Conservation (phyloP, 2,888 invertebrate species). For the Epicampocera succincta region DNA sequence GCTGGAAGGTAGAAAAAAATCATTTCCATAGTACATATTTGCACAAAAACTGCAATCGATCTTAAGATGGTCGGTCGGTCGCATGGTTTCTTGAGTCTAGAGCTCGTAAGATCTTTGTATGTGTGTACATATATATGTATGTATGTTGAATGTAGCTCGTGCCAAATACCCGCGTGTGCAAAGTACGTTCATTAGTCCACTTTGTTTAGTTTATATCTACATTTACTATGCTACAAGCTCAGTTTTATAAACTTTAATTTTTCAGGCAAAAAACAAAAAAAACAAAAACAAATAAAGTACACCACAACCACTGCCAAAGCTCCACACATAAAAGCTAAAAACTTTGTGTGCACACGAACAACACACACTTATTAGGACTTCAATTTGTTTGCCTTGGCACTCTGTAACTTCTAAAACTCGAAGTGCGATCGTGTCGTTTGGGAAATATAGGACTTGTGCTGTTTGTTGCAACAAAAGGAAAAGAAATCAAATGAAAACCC, state of each 20-base stretch:
- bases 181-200: conserved; percentile 75
- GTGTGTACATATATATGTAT: background rate
- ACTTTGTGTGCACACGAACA: background rate
- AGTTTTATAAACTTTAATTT: conserved; percentile 36
- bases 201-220: conserved; percentile 58
- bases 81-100: background rate
- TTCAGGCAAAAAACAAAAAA: conserved; percentile 11
- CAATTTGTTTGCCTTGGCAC: conserved; percentile 66
- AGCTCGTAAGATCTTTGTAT: conserved; percentile 16
- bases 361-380: conserved; percentile 18
- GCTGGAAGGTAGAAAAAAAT: conserved; percentile 13
- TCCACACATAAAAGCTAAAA: conserved; percentile 7
- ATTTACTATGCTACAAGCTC: conserved; percentile 42
- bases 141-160: conserved; percentile 74
- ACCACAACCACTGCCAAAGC: conserved; percentile 1
- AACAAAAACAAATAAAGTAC: background rate
- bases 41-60: conserved; percentile 36
- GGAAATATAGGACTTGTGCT: conserved; percentile 33
- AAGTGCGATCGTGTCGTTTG: conserved; percentile 39
- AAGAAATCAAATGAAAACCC: conserved; percentile 35
- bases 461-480: conserved; percentile 7
- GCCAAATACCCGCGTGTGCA: conserved; percentile 81
- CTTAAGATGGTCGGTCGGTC: conserved; percentile 13
- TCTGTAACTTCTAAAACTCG: conserved; percentile 59
- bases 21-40: conserved; percentile 32